These are phyloP conservation scores for Tenthredo notha DNA, from an alignment of 2,888 invertebrate genomes.

Conservation along the genomic window DNA sequence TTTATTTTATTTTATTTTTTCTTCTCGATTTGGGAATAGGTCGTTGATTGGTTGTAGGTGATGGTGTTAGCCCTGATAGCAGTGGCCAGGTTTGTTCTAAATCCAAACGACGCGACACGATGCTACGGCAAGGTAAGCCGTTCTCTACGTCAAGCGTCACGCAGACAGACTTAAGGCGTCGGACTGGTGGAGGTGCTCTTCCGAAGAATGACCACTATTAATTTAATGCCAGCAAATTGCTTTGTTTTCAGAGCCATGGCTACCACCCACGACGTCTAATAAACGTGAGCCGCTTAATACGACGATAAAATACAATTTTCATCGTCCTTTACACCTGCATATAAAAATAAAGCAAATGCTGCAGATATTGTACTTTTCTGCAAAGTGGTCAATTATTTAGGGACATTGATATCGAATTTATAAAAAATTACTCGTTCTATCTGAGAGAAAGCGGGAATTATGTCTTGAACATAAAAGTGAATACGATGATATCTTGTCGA, in stretches of 20 bases:
- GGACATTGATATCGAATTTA: background rate
- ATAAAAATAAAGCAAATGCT: background rate
- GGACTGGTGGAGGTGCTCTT: constrained; percentile 50
- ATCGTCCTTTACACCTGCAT: constrained; percentile 10
- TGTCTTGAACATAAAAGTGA: background rate
- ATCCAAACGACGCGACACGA: constrained; percentile 16
- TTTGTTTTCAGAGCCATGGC: constrained; percentile 59
- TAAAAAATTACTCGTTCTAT: background rate
- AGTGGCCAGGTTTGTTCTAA: background rate
- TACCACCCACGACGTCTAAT: constrained; percentile 16
- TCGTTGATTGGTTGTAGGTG: constrained; percentile 28
- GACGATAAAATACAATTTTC: constrained; percentile 21
- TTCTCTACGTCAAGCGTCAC: constrained; percentile 71
- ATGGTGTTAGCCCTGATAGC: background rate
- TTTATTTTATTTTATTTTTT: background rate
- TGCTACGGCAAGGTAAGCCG: constrained; percentile 69
- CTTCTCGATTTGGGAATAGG: background rate
- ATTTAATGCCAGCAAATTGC: constrained; percentile 67
- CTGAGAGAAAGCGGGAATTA: background rate
- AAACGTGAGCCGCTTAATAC: constrained; percentile 30
- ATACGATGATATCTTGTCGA: background rate
- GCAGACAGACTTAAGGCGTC: constrained; percentile 71
- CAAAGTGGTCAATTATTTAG: background rate
- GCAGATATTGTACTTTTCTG: background rate
- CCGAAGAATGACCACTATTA: constrained; percentile 63